Percentiles rank a stretch among this genome's conserved stretches.
Conservation (phyloP, 2,888 invertebrate genomes). For the Harpalus rubripes region DNA sequence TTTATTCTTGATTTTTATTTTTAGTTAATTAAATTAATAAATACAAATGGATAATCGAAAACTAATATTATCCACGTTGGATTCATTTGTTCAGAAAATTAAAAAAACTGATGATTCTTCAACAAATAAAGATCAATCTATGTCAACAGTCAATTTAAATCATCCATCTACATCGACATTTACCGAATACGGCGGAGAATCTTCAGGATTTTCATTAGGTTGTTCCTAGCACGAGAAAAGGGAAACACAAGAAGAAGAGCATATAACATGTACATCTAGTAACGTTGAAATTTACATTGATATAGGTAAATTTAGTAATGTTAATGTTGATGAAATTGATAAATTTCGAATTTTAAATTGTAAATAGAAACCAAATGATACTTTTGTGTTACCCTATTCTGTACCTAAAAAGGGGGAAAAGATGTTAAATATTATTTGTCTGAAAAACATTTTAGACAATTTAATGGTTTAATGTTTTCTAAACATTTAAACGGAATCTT, state of each 20-base stretch:
- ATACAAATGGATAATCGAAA: slow-evolving; percentile 14
- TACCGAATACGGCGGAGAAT: slow-evolving; percentile 39
- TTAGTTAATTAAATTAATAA: slow-evolving; percentile 10
- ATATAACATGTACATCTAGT: slow-evolving; percentile 23
- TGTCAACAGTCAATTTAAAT: slow-evolving; percentile 26
- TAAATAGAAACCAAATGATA: slow-evolving; percentile 27
- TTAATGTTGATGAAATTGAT: slow-evolving; percentile 52
- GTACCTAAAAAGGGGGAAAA: slow-evolving; percentile 50
- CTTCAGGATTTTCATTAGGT: slow-evolving; percentile 33
- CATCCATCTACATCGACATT: slow-evolving; percentile 35
- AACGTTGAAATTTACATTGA: too few species aligned
- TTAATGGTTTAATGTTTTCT: slow-evolving; percentile 31
- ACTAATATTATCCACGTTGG: slow-evolving; percentile 31
- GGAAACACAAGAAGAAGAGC: slow-evolving; percentile 41
- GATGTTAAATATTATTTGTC: slow-evolving; percentile 53
- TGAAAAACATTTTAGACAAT: slow-evolving; percentile 43
- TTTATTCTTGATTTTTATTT: slow-evolving; percentile 4
- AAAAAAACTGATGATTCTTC: slow-evolving; percentile 23
- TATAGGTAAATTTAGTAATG: too few species aligned
- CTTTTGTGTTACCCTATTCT: slow-evolving; percentile 43
- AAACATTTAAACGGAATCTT: slow-evolving; percentile 50
- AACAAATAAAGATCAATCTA: slow-evolving; percentile 29
- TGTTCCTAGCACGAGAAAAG: slow-evolving; percentile 38
- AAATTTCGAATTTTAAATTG: slow-evolving; percentile 47
- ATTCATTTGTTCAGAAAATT: slow-evolving; percentile 35